Base-by-base conservation (phyloP, 1,140 invertebrate genomes). In the Drosophila ogumai region DNA sequence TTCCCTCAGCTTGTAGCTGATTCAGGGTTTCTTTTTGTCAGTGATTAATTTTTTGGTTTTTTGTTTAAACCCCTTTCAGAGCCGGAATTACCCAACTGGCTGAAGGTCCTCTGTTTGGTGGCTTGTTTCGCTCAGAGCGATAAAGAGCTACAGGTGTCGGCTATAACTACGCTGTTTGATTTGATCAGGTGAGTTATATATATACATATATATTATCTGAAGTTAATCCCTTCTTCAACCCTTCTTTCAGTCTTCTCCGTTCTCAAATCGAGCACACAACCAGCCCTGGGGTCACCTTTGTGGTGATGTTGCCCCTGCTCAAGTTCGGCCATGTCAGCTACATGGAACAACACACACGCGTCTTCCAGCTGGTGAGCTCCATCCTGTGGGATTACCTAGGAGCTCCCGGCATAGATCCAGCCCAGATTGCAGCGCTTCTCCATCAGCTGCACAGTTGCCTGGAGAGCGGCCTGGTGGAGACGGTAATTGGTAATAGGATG, bases 141-240 rank as follows among this genome's bases (percentile, higher is more conserved):
- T 61, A 93, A 92, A 58, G 93, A 93, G 38, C 92, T 97, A 2
- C 96, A 97, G 78, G 93, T 96, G 22, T 94, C 95, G 0, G 95
- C 96, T 6, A 95, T 97, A 19, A 94, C 95, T 2, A 96, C 96
- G 6, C 92, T 97, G n/a, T 93, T 97, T 22, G 96, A 97, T 87
- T 92, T 97, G 10, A 95, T 97, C 41, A 95, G 95, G 91, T 92
- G 31, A 66, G 46, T 15, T 4, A 28, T 28, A 28, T 28, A 28
- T 28, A 0, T 6, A 28, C 6, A 28, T 28, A 28, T 28, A 28
- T 28, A 28, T 28, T 5, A 28, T 28, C 6, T 6, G 6, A 28
- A 28, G 25, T 28, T 28, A 28, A 28, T 28, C 5, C 25, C 5
- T 28, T 28, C 6, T 15, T 7, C 1, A 6, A 50, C 36, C n/a